phyloP scores from a whole-genome alignment of 2,113 vertebrate species.

The Bettongia penicillata region DNA sequence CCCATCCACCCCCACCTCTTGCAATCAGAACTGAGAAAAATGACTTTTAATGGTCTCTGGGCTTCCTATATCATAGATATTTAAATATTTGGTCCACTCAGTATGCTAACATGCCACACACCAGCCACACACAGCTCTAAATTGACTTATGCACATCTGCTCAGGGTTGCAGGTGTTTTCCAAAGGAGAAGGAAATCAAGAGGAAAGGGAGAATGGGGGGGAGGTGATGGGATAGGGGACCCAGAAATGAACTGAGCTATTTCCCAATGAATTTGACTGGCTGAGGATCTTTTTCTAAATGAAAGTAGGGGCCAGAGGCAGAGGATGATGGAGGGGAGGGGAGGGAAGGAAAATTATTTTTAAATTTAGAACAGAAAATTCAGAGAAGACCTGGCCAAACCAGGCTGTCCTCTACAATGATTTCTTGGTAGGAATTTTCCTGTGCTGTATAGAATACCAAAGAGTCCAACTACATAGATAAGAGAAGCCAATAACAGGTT shows the following conservation, averaged over 20 bases:
- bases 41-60: slow-evolving; percentile 72
- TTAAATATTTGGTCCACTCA: slow-evolving; percentile 78
- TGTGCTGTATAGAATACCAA: background rate
- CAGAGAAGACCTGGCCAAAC: background rate
- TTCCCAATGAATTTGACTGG: slow-evolving; percentile 54
- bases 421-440: background rate
- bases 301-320: background rate
- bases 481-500: background rate
- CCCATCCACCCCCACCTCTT: slow-evolving; percentile 31
- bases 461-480: background rate
- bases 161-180: slow-evolving; percentile 67
- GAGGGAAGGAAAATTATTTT: background rate
- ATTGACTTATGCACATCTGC: slow-evolving; percentile 67
- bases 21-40: slow-evolving; percentile 72
- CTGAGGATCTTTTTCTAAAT: slow-evolving; percentile 15
- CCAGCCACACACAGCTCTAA: slow-evolving; percentile 38
- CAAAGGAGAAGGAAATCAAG: slow-evolving; percentile 61
- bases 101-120: slow-evolving; percentile 66
- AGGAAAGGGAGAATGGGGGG: background rate
- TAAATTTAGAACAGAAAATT: background rate
- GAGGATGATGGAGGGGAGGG: background rate
- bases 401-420: background rate
- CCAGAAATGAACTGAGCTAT: slow-evolving; percentile 29
- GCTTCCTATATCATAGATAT: slow-evolving; percentile 77
- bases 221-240: slow-evolving; percentile 59